phyloP scores from a whole-genome alignment of 2,113 vertebrate species.

The Podocnemis expansa region DNA sequence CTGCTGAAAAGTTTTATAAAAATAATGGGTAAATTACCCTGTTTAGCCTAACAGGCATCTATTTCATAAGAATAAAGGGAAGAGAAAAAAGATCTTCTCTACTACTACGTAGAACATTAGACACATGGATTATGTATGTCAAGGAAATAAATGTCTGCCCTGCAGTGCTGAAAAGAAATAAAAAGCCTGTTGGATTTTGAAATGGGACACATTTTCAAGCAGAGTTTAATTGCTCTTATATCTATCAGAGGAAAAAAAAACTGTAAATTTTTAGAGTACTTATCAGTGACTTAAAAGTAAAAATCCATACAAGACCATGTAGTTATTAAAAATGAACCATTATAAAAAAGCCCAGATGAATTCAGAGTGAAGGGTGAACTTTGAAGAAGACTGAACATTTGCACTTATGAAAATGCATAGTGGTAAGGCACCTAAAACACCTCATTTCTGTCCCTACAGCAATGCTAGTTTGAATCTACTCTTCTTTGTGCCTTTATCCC shows the following conservation, averaged over 20 bases:
- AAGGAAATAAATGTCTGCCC: neutral
- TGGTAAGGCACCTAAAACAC: neutral
- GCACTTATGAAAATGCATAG: neutral
- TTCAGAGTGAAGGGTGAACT: neutral
- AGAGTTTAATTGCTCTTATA: neutral
- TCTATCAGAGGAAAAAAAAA: neutral
- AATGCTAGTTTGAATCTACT: neutral
- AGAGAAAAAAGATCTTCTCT: neutral
- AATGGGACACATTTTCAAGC: neutral
- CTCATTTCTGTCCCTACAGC: neutral
- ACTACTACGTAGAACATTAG: neutral
- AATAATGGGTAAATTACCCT: neutral
- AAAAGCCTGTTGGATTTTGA: neutral
- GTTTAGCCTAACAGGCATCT: neutral
- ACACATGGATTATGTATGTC: neutral
- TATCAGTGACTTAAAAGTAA: neutral
- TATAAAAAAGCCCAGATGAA: neutral
- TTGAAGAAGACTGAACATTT: neutral
- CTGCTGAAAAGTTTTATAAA: neutral
- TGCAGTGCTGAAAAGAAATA: neutral
- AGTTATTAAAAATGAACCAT: neutral
- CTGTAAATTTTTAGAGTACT: neutral
- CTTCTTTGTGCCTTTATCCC: neutral
- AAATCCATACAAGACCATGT: neutral
- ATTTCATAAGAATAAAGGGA: neutral